Conservation (phyloP, 2,797 vertebrate species). For the Ammospiza maritima region DNA sequence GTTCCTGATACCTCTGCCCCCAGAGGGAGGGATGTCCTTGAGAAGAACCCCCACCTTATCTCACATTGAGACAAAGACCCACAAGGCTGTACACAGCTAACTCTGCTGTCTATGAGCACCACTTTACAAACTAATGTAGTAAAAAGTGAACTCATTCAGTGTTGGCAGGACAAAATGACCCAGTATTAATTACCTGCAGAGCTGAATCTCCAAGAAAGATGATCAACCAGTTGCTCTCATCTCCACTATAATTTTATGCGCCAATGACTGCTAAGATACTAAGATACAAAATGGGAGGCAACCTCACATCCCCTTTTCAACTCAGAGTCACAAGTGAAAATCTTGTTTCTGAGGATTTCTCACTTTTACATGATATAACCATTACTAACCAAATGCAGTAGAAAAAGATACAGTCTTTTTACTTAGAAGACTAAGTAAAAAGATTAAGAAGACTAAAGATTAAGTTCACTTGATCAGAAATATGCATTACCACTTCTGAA, state of each 20-base stretch:
- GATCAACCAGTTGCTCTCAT: neutral
- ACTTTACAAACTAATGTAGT: neutral
- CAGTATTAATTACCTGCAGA: neutral
- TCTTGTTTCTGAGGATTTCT: neutral
- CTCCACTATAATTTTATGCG: neutral
- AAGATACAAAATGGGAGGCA: neutral
- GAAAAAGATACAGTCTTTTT: neutral
- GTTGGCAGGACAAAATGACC: neutral
- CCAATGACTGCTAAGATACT: neutral
- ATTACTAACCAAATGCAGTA: neutral
- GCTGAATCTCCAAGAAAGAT: neutral
- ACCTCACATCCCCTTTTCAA: neutral
- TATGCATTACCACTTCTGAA: neutral
- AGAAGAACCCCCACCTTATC: neutral
- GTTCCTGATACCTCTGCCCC: neutral
- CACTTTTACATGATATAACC: neutral
- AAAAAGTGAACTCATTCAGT: neutral
- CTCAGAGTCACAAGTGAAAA: neutral
- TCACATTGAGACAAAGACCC: neutral
- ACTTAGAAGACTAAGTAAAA: neutral
- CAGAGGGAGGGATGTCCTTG: neutral
- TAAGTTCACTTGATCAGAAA: neutral
- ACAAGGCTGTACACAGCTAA: neutral
- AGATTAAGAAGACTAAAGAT: neutral
- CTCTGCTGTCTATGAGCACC: neutral